Conservation (phyloP, 2,113 vertebrate genomes). For the Piprites chloris region DNA sequence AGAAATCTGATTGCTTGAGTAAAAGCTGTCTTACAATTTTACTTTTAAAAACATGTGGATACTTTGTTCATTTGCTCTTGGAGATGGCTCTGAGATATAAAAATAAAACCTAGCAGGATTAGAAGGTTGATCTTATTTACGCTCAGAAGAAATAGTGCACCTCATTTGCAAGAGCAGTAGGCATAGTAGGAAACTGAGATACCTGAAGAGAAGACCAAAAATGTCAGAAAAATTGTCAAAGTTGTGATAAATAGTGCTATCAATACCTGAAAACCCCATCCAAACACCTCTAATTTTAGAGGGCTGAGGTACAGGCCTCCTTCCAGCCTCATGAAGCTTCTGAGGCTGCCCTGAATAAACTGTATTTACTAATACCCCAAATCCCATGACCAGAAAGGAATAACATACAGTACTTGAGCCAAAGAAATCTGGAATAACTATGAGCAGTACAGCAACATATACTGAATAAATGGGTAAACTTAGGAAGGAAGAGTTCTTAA, state of each 20-base stretch:
- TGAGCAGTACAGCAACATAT: not conserved
- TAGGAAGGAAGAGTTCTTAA: not conserved
- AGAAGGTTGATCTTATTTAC: not conserved
- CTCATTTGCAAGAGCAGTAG: not conserved
- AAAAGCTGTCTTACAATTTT: not conserved
- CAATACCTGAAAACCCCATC: rapidly evolving
- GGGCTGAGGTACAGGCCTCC: not conserved
- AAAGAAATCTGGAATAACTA: not conserved
- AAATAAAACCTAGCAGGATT: not conserved
- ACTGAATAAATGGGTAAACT: not conserved
- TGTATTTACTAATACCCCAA: not conserved
- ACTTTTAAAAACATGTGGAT: not conserved
- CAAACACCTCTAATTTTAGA: not conserved
- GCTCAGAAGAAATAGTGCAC: not conserved
- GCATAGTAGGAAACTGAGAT: not conserved
- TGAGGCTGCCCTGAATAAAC: not conserved
- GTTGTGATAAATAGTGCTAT: not conserved
- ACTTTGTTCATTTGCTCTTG: not conserved
- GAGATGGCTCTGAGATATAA: not conserved
- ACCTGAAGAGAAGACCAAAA: not conserved
- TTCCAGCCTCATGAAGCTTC: not conserved
- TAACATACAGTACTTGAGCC: not conserved
- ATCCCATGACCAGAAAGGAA: not conserved
- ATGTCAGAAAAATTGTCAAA: not conserved
- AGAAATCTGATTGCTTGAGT: not conserved